phyloP scores from a whole-genome alignment of 1,140 invertebrate species.

The Bombus superbus region DNA sequence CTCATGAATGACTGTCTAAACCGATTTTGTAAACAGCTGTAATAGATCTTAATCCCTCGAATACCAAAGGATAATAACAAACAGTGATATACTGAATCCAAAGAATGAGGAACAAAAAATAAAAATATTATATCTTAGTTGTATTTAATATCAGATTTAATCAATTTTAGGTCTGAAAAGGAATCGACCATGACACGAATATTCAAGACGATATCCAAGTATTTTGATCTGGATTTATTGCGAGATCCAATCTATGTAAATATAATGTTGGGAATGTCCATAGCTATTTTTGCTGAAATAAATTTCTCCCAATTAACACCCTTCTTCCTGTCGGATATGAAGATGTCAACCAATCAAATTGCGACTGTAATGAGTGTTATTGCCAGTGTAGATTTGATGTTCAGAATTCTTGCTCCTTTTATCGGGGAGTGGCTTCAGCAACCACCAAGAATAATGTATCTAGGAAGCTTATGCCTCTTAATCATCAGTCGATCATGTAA shows the following conservation, averaged over 20 bases:
- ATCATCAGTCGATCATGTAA: slow-evolving; percentile 86
- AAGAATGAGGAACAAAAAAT: not conserved
- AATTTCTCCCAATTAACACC: slow-evolving; percentile 87
- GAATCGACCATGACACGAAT: not conserved
- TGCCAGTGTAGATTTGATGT: slow-evolving; percentile 84
- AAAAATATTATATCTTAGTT: not conserved
- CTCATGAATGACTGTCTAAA: no score
- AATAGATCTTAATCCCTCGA: no score
- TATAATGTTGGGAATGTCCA: slow-evolving; percentile 86
- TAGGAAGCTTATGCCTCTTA: slow-evolving; percentile 86
- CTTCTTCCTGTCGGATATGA: slow-evolving; percentile 85
- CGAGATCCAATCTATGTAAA: slow-evolving; percentile 85
- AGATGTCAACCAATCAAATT: slow-evolving; percentile 83
- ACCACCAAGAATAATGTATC: slow-evolving; percentile 87
- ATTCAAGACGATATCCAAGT: slow-evolving; percentile 69
- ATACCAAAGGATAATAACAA: no score
- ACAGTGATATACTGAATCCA: no score
- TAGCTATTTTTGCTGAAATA: slow-evolving; percentile 87
- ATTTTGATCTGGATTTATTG: slow-evolving; percentile 84
- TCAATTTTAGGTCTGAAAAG: slow-evolving; percentile 15
- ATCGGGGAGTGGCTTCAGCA: slow-evolving; percentile 86
- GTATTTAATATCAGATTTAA: not conserved
- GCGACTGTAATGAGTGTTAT: slow-evolving; percentile 85
- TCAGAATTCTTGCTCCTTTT: slow-evolving; percentile 85
- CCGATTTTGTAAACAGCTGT: no score